Evolutionary conservation across 2,113 vertebrate species (phyloP).

Genomic region (Nannospalax galili): DNA sequence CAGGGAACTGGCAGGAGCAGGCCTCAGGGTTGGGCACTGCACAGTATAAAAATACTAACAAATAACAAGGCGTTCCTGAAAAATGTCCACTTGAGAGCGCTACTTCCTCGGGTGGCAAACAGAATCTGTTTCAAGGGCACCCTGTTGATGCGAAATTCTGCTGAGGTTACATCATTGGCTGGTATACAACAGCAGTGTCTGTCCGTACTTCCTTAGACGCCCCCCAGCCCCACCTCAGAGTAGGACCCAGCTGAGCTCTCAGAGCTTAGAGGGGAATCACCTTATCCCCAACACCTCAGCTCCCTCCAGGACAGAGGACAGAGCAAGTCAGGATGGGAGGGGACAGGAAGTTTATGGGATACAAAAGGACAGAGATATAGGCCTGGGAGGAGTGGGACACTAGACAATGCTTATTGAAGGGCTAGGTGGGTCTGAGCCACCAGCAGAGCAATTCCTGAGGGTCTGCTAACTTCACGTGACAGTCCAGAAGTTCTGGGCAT

Average conservation of each 20-base stretch:
- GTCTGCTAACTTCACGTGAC: constrained; percentile 48
- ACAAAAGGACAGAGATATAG: not conserved
- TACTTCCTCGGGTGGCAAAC: constrained; percentile 10
- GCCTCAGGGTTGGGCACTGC: not conserved
- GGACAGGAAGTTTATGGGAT: not conserved
- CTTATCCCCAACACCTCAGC: not conserved
- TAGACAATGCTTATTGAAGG: not conserved
- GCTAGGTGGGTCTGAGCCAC: not conserved
- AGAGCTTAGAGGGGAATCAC: not conserved
- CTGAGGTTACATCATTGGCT: not conserved
- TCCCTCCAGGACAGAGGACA: not conserved
- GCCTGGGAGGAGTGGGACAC: not conserved
- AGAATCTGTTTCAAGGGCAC: not conserved
- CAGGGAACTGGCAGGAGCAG: not conserved
- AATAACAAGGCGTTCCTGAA: not conserved
- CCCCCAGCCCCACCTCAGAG: not conserved
- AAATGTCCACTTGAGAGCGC: not conserved
- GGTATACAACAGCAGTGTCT: not conserved
- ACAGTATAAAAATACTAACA: not conserved
- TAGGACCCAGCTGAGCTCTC: not conserved
- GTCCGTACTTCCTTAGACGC: not conserved
- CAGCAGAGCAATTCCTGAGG: not conserved
- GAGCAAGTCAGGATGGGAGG: not conserved
- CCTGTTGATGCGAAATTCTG: not conserved
- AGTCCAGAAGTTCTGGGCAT: constrained; percentile 70